Evolutionary conservation across 2,113 vertebrate genomes (phyloP).

Genomic region (Upupa epops): DNA sequence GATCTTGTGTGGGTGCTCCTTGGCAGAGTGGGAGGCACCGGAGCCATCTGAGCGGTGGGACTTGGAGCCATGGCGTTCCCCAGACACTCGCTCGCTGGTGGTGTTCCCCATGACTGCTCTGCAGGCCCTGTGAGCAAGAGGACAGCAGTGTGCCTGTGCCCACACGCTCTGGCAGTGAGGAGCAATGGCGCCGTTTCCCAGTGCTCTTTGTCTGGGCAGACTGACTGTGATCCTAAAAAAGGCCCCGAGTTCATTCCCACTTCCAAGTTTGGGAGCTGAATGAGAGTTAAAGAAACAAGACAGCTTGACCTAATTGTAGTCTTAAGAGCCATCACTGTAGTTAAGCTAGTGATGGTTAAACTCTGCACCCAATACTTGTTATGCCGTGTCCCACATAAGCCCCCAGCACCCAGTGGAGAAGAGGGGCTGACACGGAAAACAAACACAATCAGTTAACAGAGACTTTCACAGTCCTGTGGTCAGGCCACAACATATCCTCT

Average conservation of each 20-base stretch:
- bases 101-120: slow-evolving; percentile 90
- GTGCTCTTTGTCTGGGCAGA: not conserved
- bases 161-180: fast-evolving
- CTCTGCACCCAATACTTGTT: not conserved
- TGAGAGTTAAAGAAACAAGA: slow-evolving; percentile 20
- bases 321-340: not conserved
- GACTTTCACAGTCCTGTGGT: not conserved
- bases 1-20: slow-evolving; percentile 88
- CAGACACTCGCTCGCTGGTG: slow-evolving; percentile 85
- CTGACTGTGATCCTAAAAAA: not conserved
- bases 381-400: not conserved
- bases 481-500: not conserved
- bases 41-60: slow-evolving; percentile 84
- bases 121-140: not conserved
- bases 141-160: not conserved
- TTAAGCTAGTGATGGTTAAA: not conserved
- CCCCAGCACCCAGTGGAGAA: not conserved
- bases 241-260: not conserved
- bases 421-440: not conserved
- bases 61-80: slow-evolving; percentile 89
- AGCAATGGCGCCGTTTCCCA: not conserved
- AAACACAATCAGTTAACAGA: slow-evolving; percentile 24
- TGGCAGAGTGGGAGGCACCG: slow-evolving; percentile 68
- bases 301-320: slow-evolving; percentile 35
- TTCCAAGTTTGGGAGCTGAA: slow-evolving; percentile 13